Evolutionary conservation across 2,888 invertebrate species (phyloP).

Genomic region (Brachylomia viminalis): DNA sequence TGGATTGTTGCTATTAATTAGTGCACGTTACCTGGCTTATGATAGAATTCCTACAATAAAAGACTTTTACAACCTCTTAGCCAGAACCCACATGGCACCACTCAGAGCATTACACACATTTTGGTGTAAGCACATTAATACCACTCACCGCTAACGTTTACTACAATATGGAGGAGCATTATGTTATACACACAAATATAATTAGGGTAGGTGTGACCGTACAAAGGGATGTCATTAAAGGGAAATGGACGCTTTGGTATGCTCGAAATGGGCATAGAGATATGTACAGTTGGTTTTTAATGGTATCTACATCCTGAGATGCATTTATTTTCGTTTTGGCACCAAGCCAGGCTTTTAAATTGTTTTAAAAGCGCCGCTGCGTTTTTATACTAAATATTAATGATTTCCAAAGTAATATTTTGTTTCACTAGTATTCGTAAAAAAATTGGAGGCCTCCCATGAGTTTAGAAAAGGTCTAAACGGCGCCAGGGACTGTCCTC

Average conservation of each 20-base stretch:
- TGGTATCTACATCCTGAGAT: neutral
- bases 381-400: neutral
- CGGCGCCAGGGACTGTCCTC: rapidly evolving
- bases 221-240: constrained; percentile 1
- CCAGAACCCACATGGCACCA: constrained; percentile 21
- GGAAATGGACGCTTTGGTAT: neutral
- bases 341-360: neutral
- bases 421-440: neutral
- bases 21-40: neutral
- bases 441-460: too few species aligned
- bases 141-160: constrained; percentile 45
- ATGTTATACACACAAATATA: constrained; percentile 40
- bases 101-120: constrained; percentile 50
- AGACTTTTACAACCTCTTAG: constrained; percentile 1
- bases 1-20: neutral
- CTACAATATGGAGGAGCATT: constrained; percentile 22
- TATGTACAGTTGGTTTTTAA: neutral
- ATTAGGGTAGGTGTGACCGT: constrained; percentile 24
- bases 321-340: constrained; percentile 6
- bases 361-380: neutral
- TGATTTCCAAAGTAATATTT: neutral
- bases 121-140: constrained; percentile 44
- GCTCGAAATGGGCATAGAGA: constrained; percentile 7
- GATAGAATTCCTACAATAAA: constrained; percentile 3
- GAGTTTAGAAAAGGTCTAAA: too few species aligned